phyloP scores from a whole-genome alignment of 2,797 vertebrate species.

The Harpia harpyja region DNA sequence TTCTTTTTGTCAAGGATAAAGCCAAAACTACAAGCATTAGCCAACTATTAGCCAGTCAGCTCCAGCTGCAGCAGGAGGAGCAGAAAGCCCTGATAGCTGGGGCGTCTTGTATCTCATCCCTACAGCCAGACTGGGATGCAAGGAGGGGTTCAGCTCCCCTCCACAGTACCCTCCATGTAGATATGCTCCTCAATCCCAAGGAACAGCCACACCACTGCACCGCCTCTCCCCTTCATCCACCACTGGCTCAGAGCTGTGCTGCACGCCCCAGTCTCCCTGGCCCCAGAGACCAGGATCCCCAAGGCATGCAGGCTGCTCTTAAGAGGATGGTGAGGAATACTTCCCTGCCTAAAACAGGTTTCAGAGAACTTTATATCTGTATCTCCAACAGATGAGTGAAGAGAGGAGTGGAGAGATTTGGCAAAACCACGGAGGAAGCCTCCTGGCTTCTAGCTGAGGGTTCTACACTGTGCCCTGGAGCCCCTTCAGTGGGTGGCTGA shows the following conservation, averaged over 20 bases:
- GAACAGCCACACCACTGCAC: accelerated
- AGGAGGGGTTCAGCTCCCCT: not conserved
- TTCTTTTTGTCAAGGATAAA: not conserved
- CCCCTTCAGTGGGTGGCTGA: accelerated
- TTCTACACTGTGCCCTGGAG: not conserved
- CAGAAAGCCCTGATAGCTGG: not conserved
- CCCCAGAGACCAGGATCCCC: not conserved
- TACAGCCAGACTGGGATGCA: not conserved
- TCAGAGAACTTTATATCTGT: not conserved
- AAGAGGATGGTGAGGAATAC: not conserved
- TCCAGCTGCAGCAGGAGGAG: not conserved
- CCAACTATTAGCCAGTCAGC: not conserved
- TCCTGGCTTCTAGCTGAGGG: not conserved
- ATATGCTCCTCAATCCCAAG: not conserved
- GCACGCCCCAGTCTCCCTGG: no score
- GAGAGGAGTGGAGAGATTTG: not conserved
- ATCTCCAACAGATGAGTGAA: not conserved
- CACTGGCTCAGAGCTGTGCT: not conserved
- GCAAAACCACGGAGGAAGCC: not conserved
- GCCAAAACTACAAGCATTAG: not conserved
- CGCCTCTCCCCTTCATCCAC: not conserved
- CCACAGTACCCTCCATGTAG: not conserved
- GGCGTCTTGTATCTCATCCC: not conserved
- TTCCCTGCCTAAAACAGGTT: not conserved
- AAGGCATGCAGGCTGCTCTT: not conserved